Evolutionary conservation across 2,113 vertebrate species (phyloP), one percentile per base, ranked within the genome.

Genomic region (Ibidorhyncha struthersii): DNA sequence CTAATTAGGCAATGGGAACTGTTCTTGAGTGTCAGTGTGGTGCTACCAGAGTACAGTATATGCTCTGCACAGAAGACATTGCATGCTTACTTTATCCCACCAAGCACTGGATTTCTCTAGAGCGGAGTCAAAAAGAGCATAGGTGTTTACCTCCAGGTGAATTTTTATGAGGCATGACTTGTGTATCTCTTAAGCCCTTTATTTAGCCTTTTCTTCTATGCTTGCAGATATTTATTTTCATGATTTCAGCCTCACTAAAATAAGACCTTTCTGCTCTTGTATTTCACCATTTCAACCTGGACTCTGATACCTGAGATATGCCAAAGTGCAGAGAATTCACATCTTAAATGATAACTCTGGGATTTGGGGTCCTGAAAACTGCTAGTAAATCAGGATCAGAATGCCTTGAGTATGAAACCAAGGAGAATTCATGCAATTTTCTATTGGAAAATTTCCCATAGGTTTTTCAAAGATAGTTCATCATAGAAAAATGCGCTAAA

Each of bases 221-320:
- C 83, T 96, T 93, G 84, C 89, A 76, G 61, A 97, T 95, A 93
- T 85, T 96, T 96, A 71, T 94, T 95, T 93, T 89, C 55, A 69
- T 66, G 7, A 82, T 93, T 97, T 95, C 73, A 89, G 58, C 55
- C 90, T 82, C 40, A 82, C 7, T 65, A 77, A 85, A 82, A 32
- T 27, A 67, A 79, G 38, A 69, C 13, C 8, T 74, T 96, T 96
- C 90, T 90, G 56, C 49, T 92, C 19, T 74, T 86, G 55, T 82
- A 73, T 97, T 96, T 91, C 89, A 91, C 93, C 79, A 49, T 97
- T 96, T 93, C 90, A 96, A 13, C 81, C 62, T 91, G 71, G n/a
- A 70, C 92, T 96, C 66, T 43, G 8, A 47, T 52, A 61, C 19
- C n/a, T 14, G 6, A 69, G 22, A 26, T 45, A 63, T 0, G 6